Evolutionary conservation across 2,797 vertebrate species (phyloP), one percentile per base, ranked within the genome.

Genomic region (Ctenosaura bakeri): DNA sequence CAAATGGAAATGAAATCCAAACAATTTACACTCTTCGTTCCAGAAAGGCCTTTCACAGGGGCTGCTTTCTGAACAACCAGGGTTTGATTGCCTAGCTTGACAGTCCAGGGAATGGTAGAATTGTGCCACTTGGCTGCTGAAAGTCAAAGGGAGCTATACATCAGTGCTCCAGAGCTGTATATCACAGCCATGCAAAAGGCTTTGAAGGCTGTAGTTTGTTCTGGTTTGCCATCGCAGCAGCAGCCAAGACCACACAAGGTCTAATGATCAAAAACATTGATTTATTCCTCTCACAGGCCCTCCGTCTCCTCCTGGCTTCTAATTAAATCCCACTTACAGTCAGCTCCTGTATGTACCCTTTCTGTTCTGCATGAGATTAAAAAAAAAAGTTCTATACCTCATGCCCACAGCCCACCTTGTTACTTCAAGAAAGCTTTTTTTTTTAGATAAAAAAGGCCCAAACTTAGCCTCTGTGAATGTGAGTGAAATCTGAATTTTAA

Each of bases 211-310:
- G 94, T 69, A 66, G 1, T 64, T 79, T 86, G 50, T 89, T 69
- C 89, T 46, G 12, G 2, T 90, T 95, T 93, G 91, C 79, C 80
- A 85, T 93, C 93, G 88, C n/a, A 94, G 88, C 18, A 89, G 81
- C 64, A 86, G 78, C 52, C 35, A 50, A 26, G 46, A 22, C 76
- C 94, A 54, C 90, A 90, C 90, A 94, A 93, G 78, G 54, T 90
- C 91, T 95, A 92, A 92, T 93, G 88, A 94, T 94, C 94, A 95
- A 94, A 96, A 95, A 4, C 90, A 95, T 94, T 94, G 93, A 96
- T 94, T 96, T 95, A 94, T 96, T 95, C 90, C 89, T 93, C 92
- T 93, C 94, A 90, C 84, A 92, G 86, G 76, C 24, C 18, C 93
- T 94, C 85, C 50, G 79, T 88, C 26, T 89, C 90, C 81, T 87